Evolutionary conservation across 2,113 vertebrate species (phyloP).

Genomic region (Scalopus aquaticus): DNA sequence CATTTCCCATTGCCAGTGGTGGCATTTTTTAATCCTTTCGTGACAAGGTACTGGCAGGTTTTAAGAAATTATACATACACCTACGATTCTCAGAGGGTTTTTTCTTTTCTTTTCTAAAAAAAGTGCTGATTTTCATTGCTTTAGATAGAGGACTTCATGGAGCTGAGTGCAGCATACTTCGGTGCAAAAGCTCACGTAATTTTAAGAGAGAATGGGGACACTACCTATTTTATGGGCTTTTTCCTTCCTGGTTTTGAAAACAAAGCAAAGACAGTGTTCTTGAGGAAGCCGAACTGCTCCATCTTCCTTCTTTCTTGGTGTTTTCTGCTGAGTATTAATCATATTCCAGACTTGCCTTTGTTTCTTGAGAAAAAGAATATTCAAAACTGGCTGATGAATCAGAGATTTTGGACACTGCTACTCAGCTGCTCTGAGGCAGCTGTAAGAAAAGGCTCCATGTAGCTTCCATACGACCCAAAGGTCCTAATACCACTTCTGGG

Average conservation of each 20-base stretch:
- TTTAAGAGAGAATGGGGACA: background rate
- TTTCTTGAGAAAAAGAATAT: background rate
- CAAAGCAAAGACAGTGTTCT: background rate
- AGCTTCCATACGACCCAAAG: no score
- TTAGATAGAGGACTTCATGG: background rate
- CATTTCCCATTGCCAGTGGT: constrained; percentile 55
- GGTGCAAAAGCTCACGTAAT: background rate
- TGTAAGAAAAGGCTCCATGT: no score
- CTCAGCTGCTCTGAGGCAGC: background rate
- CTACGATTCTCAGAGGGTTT: background rate
- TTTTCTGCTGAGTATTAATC: background rate
- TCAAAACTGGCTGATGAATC: background rate
- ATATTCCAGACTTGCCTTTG: background rate
- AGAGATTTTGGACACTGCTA: background rate
- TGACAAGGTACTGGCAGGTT: constrained; percentile 55
- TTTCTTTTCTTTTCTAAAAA: background rate
- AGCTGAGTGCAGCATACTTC: background rate
- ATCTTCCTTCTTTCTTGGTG: background rate
- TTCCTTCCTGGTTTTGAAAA: background rate
- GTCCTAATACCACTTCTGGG: no score
- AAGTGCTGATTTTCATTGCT: constrained; percentile 10
- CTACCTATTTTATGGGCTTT: background rate
- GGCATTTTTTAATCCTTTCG: constrained; percentile 68
- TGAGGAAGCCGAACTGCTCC: background rate
- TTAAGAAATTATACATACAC: constrained; percentile 43